Evolutionary conservation across 2,797 vertebrate genomes (phyloP).

Genomic region (Chanos chanos): DNA sequence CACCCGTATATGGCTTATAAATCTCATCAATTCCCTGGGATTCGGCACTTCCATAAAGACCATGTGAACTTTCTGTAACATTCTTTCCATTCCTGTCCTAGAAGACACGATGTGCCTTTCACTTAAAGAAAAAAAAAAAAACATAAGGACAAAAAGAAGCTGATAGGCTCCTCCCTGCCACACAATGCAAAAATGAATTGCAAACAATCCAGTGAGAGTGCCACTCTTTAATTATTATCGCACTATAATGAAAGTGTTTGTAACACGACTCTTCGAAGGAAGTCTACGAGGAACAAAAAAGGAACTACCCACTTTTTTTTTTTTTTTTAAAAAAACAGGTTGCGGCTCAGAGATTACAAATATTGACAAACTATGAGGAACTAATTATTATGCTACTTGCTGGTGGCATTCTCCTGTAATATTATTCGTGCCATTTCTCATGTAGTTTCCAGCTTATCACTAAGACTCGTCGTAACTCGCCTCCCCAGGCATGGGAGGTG

Average conservation of each 20-base stretch:
- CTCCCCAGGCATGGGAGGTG: slow-evolving; percentile 58
- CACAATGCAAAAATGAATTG: background rate
- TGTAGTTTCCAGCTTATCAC: slow-evolving; percentile 23
- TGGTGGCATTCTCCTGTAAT: slow-evolving; percentile 21
- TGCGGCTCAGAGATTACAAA: slow-evolving; percentile 1
- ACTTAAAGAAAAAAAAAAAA: background rate
- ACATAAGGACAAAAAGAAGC: background rate
- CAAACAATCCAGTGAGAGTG: background rate
- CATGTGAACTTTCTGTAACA: too few relatives aligned
- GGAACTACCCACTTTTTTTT: too few relatives aligned
- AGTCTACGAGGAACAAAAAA: slow-evolving; percentile 4
- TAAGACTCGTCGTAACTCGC: slow-evolving; percentile 52
- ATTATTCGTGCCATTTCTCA: slow-evolving; percentile 10
- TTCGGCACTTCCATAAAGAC: too few relatives aligned
- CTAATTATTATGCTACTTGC: background rate
- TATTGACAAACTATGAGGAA: background rate
- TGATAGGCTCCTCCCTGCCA: background rate
- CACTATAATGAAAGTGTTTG: slow-evolving; percentile 7
- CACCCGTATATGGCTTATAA: too few relatives aligned
- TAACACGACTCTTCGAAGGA: background rate
- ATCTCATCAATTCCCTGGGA: too few relatives aligned
- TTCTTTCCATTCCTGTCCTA: too few relatives aligned
- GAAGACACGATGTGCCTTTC: too few relatives aligned
- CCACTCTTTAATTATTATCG: slow-evolving; percentile 1
- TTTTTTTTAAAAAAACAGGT: too few relatives aligned